These are phyloP conservation scores for Columba janthina DNA, from an alignment of 2,113 vertebrate genomes.

Conservation along the genomic window DNA sequence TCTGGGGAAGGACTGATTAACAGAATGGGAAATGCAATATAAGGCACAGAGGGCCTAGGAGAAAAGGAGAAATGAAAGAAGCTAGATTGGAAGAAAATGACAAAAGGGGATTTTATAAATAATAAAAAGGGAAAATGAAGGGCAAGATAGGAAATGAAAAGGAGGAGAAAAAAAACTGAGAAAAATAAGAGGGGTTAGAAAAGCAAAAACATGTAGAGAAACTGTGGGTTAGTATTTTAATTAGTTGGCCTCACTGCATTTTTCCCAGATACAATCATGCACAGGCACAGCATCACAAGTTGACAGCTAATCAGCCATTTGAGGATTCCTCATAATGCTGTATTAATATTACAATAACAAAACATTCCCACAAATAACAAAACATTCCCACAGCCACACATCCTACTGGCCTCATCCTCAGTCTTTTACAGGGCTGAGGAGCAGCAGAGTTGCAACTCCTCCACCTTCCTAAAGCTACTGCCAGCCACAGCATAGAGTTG, in stretches of 20 bases:
- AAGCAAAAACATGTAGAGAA: not conserved
- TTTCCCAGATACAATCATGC: not conserved
- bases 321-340: not conserved
- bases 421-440: not conserved
- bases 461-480: not conserved
- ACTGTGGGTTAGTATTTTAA: not conserved
- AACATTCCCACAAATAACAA: not conserved
- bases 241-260: not conserved
- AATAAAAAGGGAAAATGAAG: not conserved
- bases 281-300: not conserved
- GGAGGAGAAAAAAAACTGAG: not conserved
- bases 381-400: not conserved
- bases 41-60: not conserved
- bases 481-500: fast-evolving
- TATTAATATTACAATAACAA: not conserved
- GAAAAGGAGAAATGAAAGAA: not conserved
- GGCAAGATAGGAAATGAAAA: not conserved
- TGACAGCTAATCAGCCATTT: not conserved
- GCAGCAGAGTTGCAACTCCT: not conserved
- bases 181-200: not conserved
- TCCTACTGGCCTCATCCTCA: not conserved
- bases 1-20: not conserved
- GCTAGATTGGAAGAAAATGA: not conserved
- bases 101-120: conserved; percentile 11
- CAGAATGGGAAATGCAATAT: not conserved